phyloP scores from a whole-genome alignment of 2,888 invertebrate species.

The Ypsolopha scabrella region DNA sequence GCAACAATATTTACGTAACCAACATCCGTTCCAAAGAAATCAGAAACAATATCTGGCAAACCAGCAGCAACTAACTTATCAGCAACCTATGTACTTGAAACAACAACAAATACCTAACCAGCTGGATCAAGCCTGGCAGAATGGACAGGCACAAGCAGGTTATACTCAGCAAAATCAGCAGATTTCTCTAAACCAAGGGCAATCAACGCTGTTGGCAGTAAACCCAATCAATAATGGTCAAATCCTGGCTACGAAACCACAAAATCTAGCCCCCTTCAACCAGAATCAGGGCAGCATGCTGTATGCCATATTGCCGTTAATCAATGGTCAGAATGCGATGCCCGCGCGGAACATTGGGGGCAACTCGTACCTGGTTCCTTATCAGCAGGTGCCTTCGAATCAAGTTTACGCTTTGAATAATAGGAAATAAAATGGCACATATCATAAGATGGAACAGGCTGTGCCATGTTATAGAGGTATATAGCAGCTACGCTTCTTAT shows the following conservation, averaged over 20 bases:
- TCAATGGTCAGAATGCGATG: slow-evolving; percentile 14
- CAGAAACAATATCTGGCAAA: not conserved
- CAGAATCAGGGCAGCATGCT: slow-evolving; percentile 12
- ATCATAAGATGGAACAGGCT: not conserved
- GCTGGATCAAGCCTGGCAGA: not conserved
- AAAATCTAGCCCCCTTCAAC: slow-evolving; percentile 10
- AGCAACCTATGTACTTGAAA: not conserved
- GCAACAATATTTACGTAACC: slow-evolving; percentile 3
- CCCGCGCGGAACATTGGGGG: slow-evolving; percentile 3
- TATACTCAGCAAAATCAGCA: slow-evolving; percentile 7
- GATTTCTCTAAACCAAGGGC: not conserved
- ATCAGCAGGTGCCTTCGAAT: slow-evolving; percentile 15
- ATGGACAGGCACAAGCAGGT: not conserved
- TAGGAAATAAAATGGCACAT: not conserved
- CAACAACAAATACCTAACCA: not conserved
- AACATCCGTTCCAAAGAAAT: not conserved
- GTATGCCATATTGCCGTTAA: slow-evolving; percentile 23
- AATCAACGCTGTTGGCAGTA: slow-evolving; percentile 6
- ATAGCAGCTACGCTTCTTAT: too few relatives aligned
- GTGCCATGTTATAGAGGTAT: too few relatives aligned
- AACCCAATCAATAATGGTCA: slow-evolving; percentile 6
- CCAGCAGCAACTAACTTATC: slow-evolving; percentile 7
- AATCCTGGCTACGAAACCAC: slow-evolving; percentile 5
- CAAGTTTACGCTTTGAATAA: slow-evolving; percentile 8
- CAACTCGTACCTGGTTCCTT: slow-evolving; percentile 17